A percentile compares a stretch with the other conserved stretches of the same genome.
Conservation (phyloP, 2,113 vertebrate species). For the Hiodon alosoides region DNA sequence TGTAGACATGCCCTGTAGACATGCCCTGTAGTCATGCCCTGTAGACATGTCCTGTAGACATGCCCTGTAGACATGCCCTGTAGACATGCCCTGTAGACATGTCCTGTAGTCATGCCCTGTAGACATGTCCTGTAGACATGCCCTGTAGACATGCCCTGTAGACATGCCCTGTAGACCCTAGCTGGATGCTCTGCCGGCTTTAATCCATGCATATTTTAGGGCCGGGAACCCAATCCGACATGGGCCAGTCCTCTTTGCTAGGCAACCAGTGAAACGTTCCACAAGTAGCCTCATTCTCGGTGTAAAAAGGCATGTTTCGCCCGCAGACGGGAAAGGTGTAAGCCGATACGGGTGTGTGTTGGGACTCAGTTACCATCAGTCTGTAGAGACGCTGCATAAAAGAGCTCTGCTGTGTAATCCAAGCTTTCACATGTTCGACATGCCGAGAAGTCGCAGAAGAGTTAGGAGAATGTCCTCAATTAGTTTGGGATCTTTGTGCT, state of each 20-base stretch:
- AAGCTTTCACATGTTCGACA: neutral
- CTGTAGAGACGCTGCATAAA: neutral
- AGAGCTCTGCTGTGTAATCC: neutral
- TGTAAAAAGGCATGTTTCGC: neutral
- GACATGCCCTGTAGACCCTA: neutral
- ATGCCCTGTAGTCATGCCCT: too few species aligned
- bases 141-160: too few species aligned
- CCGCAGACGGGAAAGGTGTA: neutral
- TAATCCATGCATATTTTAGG: constrained; percentile 13
- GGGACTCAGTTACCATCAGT: neutral
- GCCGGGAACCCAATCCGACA: neutral
- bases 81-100: too few species aligned
- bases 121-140: neutral
- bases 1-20: too few species aligned
- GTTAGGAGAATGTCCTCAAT: too few species aligned
- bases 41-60: too few species aligned
- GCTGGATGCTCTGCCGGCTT: neutral
- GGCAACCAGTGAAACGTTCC: constrained; percentile 7
- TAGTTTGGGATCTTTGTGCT: too few species aligned
- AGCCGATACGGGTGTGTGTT: neutral
- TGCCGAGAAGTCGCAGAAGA: too few species aligned
- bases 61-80: too few species aligned
- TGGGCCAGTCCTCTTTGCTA: neutral
- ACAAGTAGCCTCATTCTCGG: neutral
- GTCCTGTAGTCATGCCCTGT: too few species aligned